Conservation (phyloP, 2,888 invertebrate genomes). For the Bhutanitis thaidina region DNA sequence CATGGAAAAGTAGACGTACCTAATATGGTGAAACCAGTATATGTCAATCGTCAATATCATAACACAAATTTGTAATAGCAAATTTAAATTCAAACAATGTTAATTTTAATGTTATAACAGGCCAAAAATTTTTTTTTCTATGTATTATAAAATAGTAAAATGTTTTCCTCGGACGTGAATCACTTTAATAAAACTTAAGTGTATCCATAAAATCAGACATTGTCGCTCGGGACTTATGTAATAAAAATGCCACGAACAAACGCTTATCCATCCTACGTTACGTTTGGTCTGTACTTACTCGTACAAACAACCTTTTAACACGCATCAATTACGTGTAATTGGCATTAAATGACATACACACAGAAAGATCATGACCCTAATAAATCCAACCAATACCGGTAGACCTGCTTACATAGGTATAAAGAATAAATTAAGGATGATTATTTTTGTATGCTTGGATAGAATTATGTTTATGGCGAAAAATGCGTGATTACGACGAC, state of each 20-base stretch:
- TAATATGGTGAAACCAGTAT: too few species aligned
- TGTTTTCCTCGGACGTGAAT: neutral
- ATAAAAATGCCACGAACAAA: conserved; percentile 4
- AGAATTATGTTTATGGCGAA: too few species aligned
- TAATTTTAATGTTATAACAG: too few species aligned
- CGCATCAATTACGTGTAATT: conserved; percentile 20
- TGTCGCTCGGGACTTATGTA: neutral
- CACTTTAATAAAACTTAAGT: neutral
- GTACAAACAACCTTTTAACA: conserved; percentile 17
- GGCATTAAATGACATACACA: conserved; percentile 17
- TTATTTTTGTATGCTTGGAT: too few species aligned
- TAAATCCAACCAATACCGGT: conserved; percentile 2
- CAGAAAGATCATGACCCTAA: conserved; percentile 19
- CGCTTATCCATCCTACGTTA: neutral
- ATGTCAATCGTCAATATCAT: too few species aligned
- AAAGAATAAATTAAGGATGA: neutral
- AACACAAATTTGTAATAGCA: too few species aligned
- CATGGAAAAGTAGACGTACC: too few species aligned
- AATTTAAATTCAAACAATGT: too few species aligned
- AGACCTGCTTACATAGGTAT: neutral
- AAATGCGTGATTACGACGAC: too few species aligned
- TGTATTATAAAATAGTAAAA: neutral
- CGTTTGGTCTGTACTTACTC: conserved; percentile 3
- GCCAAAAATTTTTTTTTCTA: neutral
- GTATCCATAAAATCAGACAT: conserved; percentile 1